Base-by-base conservation (phyloP, 2,888 invertebrate species). In the Tricholauxania praeusta region DNA sequence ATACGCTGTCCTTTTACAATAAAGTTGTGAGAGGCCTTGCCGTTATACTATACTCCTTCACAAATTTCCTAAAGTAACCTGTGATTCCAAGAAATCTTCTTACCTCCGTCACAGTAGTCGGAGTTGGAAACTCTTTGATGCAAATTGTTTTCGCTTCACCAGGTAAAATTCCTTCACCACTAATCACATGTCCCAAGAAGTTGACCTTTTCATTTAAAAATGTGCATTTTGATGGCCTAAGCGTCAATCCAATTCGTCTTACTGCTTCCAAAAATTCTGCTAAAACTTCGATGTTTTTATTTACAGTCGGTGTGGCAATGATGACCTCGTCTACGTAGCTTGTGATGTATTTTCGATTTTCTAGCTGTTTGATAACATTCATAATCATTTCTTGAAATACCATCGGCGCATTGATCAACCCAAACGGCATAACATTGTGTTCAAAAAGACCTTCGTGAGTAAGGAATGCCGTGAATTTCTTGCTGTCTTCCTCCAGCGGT, bases 381-480 rank as follows among this genome's bases (percentile, higher is more conserved):
- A 60, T 48, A 32, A 85, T 81, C 68, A 81, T 74, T 39, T 81
- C 69, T 70, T 83, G 82, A 76, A 83, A 86, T 22, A 77, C 76
- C 14, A 77, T 73, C 17, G 82, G 82, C 82, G 82, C 82, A 68
- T 84, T 84, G 6, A 76, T 53, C 7, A 84, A 72, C 3, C 84
- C 85, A 74, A 84, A 87, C 2, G 83, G 82, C 81, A 84, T 81
- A 0, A 77, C 57, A 1, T 75, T 66, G 64, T 78, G 82, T 74
- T 85, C 80, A 57, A 78, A 85, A 79, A 78, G 1, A 22, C 22
- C 22, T 22, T 22, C 22, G 22, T 22, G 22, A 22, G 22, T 22
- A 2, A 22, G 22, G 3, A 84, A 82, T 0, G 80, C 81, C 0
- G 83, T 85, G 32, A 80, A 81, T 4, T 74, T 73, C 14, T 79